Evolutionary conservation across 2,113 vertebrate species (phyloP), one percentile per base, ranked within the genome.

Genomic region (Ctenomys sociabilis): DNA sequence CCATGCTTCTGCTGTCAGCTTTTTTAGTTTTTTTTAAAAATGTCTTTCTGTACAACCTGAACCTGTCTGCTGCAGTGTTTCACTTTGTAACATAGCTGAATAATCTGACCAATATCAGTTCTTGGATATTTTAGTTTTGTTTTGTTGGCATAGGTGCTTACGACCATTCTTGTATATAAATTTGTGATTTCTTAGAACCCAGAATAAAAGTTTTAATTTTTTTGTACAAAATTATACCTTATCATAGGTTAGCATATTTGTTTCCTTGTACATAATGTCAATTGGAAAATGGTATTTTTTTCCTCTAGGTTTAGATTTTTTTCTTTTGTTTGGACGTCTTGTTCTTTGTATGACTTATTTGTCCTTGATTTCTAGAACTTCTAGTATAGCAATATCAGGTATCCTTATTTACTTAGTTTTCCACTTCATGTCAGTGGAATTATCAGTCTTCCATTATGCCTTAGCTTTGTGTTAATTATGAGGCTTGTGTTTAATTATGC

Each of bases 401-500:
- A 35, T 35, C 7, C 35, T 78, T 45, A 68, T 91, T 82, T 96
- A 77, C 1, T 78, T 83, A 57, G 94, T 88, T 7, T 45, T n/a
- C n/a, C n/a, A n/a, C 6, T 37, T n/a, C 54, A 57, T 54, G 57
- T 61, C n/a, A 45, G 37, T 22, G 93, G 26, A 87, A 49, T 45
- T 78, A 49, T 61, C 22, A 66, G 9, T 83, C 52, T 97, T 93
- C 45, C 30, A 68, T 82, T 52, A 35, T 78, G 28, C 35, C n/a
- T 68, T 64, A 64, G 40, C 32, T 85, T 94, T 95, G 21, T 92
- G 11, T 40, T 82, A 95, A 90, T 61, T 19, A 70, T 61, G 61
- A 95, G 16, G 49, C 82, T 21, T 95, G 35, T 43, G 26, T 77
- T 87, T 80, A 81, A 85, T 95, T 81, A 84, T 59, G 24, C 68